These are phyloP conservation scores for Phaethon lepturus DNA, from an alignment of 2,113 vertebrate genomes.

Conservation along the genomic window DNA sequence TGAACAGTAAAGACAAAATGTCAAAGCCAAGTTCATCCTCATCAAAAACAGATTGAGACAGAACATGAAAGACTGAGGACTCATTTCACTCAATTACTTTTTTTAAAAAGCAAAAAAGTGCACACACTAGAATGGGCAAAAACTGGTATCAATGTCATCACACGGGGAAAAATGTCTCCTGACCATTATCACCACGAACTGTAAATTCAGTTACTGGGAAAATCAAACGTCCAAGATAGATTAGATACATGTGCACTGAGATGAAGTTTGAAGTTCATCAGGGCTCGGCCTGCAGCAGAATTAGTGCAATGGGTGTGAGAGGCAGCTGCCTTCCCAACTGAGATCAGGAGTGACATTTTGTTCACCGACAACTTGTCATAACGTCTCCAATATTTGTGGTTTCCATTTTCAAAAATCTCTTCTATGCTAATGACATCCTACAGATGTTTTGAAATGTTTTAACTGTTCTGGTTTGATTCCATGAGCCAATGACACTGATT, in stretches of 20 bases:
- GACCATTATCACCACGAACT: not conserved
- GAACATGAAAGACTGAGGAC: not conserved
- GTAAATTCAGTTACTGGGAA: not conserved
- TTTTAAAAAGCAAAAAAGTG: not conserved
- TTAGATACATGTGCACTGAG: fast-evolving
- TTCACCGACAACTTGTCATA: slow-evolving; percentile 21
- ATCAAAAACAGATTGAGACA: not conserved
- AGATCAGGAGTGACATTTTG: not conserved
- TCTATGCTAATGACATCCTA: slow-evolving; percentile 7
- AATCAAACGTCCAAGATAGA: not conserved
- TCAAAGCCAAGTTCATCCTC: not conserved
- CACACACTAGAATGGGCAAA: not conserved
- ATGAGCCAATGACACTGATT: not conserved
- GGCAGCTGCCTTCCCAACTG: not conserved
- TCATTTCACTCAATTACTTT: not conserved
- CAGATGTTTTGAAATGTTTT: slow-evolving; percentile 46
- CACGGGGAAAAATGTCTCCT: not conserved
- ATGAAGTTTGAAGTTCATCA: fast-evolving
- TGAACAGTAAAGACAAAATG: not conserved
- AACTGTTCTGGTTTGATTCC: not conserved
- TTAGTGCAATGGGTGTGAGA: fast-evolving
- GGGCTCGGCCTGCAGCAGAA: not conserved
- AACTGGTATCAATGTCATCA: fast-evolving
- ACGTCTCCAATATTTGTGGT: not conserved
- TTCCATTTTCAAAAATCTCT: not conserved